phyloP scores from a whole-genome alignment of 1,140 invertebrate genomes.

The Adoxophyes honmai region DNA sequence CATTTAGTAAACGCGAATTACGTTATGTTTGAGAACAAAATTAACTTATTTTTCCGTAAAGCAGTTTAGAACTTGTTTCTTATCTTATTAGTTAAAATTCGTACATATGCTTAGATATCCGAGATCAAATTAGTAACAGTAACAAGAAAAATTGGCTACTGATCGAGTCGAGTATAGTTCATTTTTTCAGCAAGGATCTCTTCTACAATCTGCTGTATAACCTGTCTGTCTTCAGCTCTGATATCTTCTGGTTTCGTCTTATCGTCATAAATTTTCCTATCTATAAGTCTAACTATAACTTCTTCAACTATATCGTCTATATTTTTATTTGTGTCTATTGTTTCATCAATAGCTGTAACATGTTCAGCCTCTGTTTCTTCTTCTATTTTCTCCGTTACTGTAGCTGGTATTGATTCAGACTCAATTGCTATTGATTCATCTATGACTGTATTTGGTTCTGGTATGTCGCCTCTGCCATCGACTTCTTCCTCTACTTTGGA shows the following conservation, averaged over 20 bases:
- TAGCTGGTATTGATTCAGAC: too few relatives aligned
- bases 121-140: constrained; percentile 15
- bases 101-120: neutral
- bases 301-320: constrained; percentile 73
- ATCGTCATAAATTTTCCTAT: constrained; percentile 69
- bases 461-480: constrained; percentile 57
- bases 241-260: constrained; percentile 64
- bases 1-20: neutral
- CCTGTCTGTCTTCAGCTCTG: constrained; percentile 56
- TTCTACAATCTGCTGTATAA: constrained; percentile 73
- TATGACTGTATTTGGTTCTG: constrained; percentile 25
- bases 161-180: constrained; percentile 45
- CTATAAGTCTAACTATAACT: constrained; percentile 65
- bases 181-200: constrained; percentile 68
- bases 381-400: neutral
- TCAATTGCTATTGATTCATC: constrained; percentile 16
- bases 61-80: too few relatives aligned
- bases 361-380: too few relatives aligned
- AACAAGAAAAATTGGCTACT: constrained; percentile 24
- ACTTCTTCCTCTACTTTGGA: constrained; percentile 26
- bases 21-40: too few relatives aligned
- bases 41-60: too few relatives aligned
- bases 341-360: neutral
- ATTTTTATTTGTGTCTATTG: constrained; percentile 51
- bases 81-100: too few relatives aligned